Evolutionary conservation across 92 coral and sea anemone genomes (phyloP), one percentile per base, ranked within the genome.

Genomic region (Virgularia gustaviana): DNA sequence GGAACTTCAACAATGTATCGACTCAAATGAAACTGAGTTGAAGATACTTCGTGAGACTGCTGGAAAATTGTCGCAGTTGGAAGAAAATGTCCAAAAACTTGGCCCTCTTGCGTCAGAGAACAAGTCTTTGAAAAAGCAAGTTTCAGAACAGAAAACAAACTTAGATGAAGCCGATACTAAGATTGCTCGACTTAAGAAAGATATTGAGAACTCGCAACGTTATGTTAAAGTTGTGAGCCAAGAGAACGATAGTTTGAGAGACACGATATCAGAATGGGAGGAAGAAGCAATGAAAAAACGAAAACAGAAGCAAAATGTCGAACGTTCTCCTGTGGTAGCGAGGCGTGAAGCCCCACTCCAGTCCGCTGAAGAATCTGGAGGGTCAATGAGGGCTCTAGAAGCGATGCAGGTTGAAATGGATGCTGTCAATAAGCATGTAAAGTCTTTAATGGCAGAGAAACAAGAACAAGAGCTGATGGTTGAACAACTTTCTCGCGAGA

Each of bases 361-460:
- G 36, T 59, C 33, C 1, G 15, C 51, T 11, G 75, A 68, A 27
- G 54, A 68, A 39, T 27, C 36, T 11, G 3, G 5, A 9, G 20
- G 32, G n/a, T 68, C 75, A 0, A 47, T 49, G 31, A 49, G 51
- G 34, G 75, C 75, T 81, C 79, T 84, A 60, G 96, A 88, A 33
- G 89, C 89, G 11, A 66, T 88, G 47, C 84, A 79, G 39, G 75
- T 78, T 1, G 96, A 88, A 42, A 88, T 85, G 73, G 88, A 83
- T 53, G 78, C 63, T 33, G 54, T 88, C 36, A 89, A 89, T 63
- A 83, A 71, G 51, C 88, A 89, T 34, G 75, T 83, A 44, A 87
- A 83, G 72, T 22, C 62, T 20, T 72, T 80, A 34, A 38, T 81
- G 37, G 76, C 36, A 28, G 88, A 83, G 30, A 86, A 89, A 34